Conservation (phyloP, 2,113 vertebrate species). For the Ceyx cyanopectus region DNA sequence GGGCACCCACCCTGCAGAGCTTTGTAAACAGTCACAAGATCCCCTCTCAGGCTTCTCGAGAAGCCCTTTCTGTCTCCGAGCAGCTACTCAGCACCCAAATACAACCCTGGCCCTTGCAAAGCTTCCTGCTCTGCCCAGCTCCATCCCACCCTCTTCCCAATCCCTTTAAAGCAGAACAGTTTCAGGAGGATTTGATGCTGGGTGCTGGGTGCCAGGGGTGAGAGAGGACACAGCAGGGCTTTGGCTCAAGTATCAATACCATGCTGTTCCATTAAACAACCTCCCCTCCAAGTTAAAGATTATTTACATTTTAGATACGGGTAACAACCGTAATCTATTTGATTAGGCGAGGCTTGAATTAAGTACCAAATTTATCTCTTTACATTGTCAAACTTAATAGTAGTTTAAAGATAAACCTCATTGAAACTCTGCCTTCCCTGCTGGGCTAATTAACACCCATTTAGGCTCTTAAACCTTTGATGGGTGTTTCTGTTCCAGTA, state of each 20-base stretch:
- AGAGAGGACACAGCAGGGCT: not conserved
- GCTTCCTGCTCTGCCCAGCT: not conserved
- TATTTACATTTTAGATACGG: constrained; percentile 58
- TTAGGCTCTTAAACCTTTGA: constrained; percentile 73
- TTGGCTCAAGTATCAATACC: fast-evolving
- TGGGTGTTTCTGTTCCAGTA: constrained; percentile 66
- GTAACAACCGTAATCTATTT: constrained; percentile 55
- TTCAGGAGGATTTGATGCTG: not conserved
- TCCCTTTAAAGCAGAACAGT: not conserved
- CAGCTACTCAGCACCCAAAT: not conserved
- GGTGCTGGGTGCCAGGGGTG: fast-evolving
- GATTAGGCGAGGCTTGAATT: constrained; percentile 51
- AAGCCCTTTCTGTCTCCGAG: no score
- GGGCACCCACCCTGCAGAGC: no score
- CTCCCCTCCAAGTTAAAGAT: constrained; percentile 1
- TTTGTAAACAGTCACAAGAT: no score
- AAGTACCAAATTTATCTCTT: constrained; percentile 70
- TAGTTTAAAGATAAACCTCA: constrained; percentile 73
- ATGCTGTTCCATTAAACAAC: not conserved
- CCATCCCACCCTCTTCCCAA: not conserved
- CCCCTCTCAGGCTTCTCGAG: no score
- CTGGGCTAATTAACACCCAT: constrained; percentile 77
- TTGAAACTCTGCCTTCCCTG: constrained; percentile 68
- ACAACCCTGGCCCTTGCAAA: fast-evolving
- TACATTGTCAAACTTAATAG: constrained; percentile 72